A percentile compares a stretch with the other conserved stretches of the same genome.
Conservation (phyloP, 1,140 invertebrate genomes). For the Zaprionus vittiger region DNA sequence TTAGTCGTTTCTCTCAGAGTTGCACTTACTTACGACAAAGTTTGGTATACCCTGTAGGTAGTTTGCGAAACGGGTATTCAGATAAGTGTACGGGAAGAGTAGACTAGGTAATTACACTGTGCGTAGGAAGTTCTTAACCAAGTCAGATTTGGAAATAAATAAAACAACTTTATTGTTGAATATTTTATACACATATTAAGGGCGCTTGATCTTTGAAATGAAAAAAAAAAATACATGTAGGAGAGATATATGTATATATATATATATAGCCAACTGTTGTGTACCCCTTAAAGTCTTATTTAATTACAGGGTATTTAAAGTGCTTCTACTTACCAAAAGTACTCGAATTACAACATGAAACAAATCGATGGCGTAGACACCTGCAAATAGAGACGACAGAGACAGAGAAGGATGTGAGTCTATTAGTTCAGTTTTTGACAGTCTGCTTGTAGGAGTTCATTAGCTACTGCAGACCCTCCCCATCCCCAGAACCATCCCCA, state of each 20-base stretch:
- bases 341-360: constrained; percentile 79
- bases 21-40: constrained; percentile 2
- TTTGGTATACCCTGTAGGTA: constrained; percentile 19
- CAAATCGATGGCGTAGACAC: constrained; percentile 73
- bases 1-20: constrained; percentile 11
- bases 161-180: too few species aligned
- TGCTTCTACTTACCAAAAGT: constrained; percentile 68
- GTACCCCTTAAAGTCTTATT: neutral
- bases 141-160: too few species aligned
- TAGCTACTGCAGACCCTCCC: constrained; percentile 20
- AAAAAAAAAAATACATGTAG: too few species aligned
- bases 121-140: too few species aligned
- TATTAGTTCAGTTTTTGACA: constrained; percentile 57
- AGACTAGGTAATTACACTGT: too few species aligned
- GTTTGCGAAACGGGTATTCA: neutral
- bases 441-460: constrained; percentile 45
- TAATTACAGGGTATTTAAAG: neutral
- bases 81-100: too few species aligned
- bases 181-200: too few species aligned
- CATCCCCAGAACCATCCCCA: neutral
- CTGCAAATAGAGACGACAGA: constrained; percentile 45
- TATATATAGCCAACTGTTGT: too few species aligned
- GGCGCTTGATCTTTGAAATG: too few species aligned
- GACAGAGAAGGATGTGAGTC: constrained; percentile 8
- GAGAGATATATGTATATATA: too few species aligned